These are phyloP conservation scores for Clusia tigrina DNA, from an alignment of 2,888 invertebrate species.

Conservation along the genomic window DNA sequence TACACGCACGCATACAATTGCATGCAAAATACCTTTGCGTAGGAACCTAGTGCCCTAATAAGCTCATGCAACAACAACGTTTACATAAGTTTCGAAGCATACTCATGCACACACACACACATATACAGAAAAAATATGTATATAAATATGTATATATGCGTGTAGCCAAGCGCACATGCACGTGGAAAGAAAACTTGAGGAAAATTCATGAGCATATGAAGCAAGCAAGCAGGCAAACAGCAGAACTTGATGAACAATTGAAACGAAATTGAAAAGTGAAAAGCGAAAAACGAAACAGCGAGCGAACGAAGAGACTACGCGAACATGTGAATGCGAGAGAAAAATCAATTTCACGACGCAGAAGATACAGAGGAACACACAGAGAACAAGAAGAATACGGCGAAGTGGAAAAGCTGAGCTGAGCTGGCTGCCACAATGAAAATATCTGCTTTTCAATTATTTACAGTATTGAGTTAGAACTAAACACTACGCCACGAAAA, in stretches of 20 bases:
- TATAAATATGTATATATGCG: not conserved
- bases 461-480: constrained; percentile 20
- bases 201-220: constrained; percentile 3
- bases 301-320: not conserved
- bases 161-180: not conserved
- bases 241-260: constrained; percentile 6
- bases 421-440: constrained; percentile 44
- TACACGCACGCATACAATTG: no score
- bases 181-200: constrained; percentile 15
- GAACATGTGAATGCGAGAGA: constrained; percentile 1
- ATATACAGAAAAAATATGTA: not conserved
- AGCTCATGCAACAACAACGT: constrained; percentile 24
- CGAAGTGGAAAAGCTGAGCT: constrained; percentile 12
- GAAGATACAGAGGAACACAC: not conserved
- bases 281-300: not conserved
- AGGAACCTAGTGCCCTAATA: constrained; percentile 59
- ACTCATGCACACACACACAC: not conserved
- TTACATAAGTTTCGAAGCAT: not conserved
- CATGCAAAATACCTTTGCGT: not conserved
- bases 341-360: constrained; percentile 20
- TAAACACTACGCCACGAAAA: constrained; percentile 13
- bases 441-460: constrained; percentile 30
- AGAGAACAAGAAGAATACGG: not conserved
- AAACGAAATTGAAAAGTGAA: constrained; percentile 3
- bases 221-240: not conserved